These are phyloP conservation scores for Acipenser ruthenus DNA, from an alignment of 2,797 vertebrate species.

Conservation along the genomic window DNA sequence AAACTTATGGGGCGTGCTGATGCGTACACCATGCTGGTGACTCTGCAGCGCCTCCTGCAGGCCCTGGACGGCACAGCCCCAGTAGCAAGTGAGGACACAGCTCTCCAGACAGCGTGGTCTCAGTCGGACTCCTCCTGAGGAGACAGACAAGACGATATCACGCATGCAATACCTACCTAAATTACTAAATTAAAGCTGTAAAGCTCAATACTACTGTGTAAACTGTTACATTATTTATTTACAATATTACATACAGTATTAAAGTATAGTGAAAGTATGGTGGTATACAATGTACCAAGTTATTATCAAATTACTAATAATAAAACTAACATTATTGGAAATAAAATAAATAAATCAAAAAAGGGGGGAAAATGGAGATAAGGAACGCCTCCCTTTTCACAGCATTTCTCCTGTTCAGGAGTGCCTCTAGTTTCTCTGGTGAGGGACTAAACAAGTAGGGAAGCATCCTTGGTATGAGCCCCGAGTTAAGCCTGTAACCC, in stretches of 20 bases:
- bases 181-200: neutral
- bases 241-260: no score
- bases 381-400: no score
- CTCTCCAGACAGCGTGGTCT: conserved; percentile 73
- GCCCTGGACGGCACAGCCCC: conserved; percentile 80
- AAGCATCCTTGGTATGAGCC: no score
- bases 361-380: neutral
- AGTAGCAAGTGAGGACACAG: conserved; percentile 79
- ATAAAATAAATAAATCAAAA: neutral
- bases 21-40: conserved; percentile 56
- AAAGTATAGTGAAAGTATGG: no score
- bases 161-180: neutral
- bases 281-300: no score
- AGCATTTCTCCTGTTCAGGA: neutral
- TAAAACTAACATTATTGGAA: neutral
- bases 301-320: no score
- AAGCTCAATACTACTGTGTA: neutral
- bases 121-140: conserved; percentile 64
- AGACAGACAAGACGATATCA: conserved; percentile 9
- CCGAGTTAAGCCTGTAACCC: no score
- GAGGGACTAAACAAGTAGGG: no score
- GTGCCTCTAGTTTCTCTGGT: no score
- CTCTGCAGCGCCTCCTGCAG: conserved; percentile 70
- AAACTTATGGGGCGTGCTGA: conserved; percentile 61
- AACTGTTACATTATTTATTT: no score